Base-by-base conservation (phyloP, 2,113 vertebrate species). In the Eulacestoma nigropectus region DNA sequence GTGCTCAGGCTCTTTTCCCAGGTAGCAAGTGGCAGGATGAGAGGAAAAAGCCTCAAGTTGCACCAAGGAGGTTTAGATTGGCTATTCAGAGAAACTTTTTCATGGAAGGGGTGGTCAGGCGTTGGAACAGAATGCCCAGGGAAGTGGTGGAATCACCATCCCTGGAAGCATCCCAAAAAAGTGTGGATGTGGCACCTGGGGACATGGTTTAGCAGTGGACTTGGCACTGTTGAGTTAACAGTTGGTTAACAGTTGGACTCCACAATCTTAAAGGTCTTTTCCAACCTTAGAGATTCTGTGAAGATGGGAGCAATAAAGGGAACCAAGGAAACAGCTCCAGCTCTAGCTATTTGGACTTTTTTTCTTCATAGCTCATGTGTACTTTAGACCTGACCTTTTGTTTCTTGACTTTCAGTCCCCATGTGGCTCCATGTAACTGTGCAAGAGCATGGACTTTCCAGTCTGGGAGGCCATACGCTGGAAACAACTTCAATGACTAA, bases 61-160 rank as follows among this genome's bases (percentile, higher is more conserved):
- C 32, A 44, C 6, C 4, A 16, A 47, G 22, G 9, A 77, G 18
- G 19, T 37, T 77, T 70, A 44, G 18, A 17, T 3, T 49, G 41
- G 10, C 8, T 55, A 37, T 56, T 49, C 16, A 55, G 49, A 42
- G 23, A 77, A 56, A 20, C 35, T 63, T 49, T 8, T 84, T 49
- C 0, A 0, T 0, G 1, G 32, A 12, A 49, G 5, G 15, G 5
- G 12, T 56, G 4, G 13, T 63, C 22, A 49, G 41, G 22, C 47
- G 9, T 55, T 63, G 49, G 49, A 77, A 50, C 32, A 63, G 63
- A 90, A 42, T 49, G 56, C 27, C 8, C 35, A 42, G 72, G 56
- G 35, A 42, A 23, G 30, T 76, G 70, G 15, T 49, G 17, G 35
- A 30, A 63, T 25, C 12, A 6, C 32, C 22, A 17, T 63, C 30